Conservation (phyloP, 2,113 vertebrate species). For the Regulus satrapa region DNA sequence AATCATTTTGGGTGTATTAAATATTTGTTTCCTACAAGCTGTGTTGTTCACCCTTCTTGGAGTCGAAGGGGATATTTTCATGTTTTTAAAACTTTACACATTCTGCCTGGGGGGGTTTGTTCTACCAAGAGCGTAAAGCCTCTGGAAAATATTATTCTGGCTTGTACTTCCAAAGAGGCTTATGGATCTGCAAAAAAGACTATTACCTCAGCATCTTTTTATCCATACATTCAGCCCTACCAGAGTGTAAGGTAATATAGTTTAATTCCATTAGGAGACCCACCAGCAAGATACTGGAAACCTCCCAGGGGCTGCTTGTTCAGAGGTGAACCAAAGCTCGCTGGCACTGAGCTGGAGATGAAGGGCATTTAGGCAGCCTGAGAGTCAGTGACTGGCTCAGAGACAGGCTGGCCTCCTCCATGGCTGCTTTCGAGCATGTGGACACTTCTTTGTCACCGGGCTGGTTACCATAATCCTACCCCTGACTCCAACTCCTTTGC, state of each 20-base stretch:
- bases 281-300: background rate
- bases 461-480: background rate
- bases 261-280: slow-evolving; percentile 33
- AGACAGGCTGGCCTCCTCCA: background rate
- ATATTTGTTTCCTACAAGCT: background rate
- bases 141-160: background rate
- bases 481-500: background rate
- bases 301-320: background rate
- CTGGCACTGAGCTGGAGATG: background rate
- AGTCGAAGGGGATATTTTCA: background rate
- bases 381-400: accelerated
- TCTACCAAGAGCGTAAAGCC: background rate
- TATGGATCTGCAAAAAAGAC: background rate
- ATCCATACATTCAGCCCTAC: background rate
- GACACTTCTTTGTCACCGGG: background rate
- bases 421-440: background rate
- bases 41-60: background rate
- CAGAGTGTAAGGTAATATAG: background rate
- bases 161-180: background rate
- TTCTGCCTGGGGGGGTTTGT: background rate
- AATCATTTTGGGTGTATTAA: background rate
- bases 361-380: background rate
- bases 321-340: background rate
- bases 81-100: background rate
- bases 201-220: slow-evolving; percentile 26